These are phyloP conservation scores for Meloe dianella DNA, from an alignment of 2,888 invertebrate genomes.

Conservation along the genomic window DNA sequence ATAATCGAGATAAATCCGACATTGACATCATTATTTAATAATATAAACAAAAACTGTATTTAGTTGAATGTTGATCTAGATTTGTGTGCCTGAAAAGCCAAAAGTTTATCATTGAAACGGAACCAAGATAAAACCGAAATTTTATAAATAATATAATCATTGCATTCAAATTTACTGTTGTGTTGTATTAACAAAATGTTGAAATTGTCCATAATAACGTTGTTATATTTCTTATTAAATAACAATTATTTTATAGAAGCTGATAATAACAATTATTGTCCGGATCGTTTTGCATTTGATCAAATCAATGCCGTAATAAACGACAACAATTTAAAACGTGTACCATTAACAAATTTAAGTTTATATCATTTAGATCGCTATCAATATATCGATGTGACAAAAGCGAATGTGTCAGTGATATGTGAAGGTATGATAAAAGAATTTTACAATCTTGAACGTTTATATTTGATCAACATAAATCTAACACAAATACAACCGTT, in stretches of 20 bases:
- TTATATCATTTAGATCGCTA: conserved; percentile 39
- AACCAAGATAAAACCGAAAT: conserved; percentile 17
- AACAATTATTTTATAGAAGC: not conserved
- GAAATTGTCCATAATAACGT: not conserved
- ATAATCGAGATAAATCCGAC: not conserved
- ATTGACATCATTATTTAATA: not conserved
- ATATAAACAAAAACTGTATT: not conserved
- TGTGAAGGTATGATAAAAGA: conserved; percentile 48
- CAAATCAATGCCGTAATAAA: conserved; percentile 39
- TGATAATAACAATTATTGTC: conserved; percentile 32
- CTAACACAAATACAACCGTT: conserved; percentile 41
- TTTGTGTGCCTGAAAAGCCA: conserved; percentile 19
- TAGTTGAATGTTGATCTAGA: not conserved
- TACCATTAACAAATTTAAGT: conserved; percentile 16
- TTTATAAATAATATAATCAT: conserved; percentile 14
- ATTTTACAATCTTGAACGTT: conserved; percentile 38
- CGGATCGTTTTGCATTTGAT: conserved; percentile 39
- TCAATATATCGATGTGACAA: conserved; percentile 39
- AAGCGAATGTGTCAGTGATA: conserved; percentile 43
- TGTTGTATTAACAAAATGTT: conserved; percentile 10
- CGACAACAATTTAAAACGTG: not conserved
- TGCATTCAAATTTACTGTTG: conserved; percentile 15
- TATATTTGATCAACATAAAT: conserved; percentile 43
- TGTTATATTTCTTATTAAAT: not conserved
- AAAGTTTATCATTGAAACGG: conserved; percentile 16